A percentile compares a stretch with the other conserved stretches of the same genome.
Conservation (phyloP, 1,140 invertebrate genomes). For the Mizuhopecten yessoensis region DNA sequence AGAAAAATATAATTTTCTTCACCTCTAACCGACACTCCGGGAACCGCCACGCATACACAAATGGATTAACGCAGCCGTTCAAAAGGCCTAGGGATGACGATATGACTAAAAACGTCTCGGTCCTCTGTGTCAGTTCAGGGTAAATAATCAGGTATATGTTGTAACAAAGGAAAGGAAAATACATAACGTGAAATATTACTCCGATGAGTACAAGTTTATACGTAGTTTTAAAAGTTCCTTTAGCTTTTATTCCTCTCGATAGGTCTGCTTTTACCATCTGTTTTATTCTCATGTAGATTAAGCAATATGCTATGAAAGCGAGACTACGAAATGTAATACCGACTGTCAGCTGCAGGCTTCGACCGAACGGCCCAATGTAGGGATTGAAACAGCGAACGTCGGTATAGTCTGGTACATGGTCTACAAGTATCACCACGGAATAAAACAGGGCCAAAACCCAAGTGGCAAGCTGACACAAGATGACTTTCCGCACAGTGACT, state of each 20-base stretch:
- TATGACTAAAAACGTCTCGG: background rate
- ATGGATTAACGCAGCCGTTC: constrained; percentile 2
- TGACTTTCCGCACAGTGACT: background rate
- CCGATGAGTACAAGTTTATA: constrained; percentile 14
- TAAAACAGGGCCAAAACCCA: background rate
- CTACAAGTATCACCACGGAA: background rate
- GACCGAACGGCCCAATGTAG: background rate
- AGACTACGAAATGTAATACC: background rate
- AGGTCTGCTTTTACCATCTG: background rate
- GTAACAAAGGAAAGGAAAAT: background rate
- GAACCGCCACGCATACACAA: constrained; percentile 1
- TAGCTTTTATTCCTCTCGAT: background rate
- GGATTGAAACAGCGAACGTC: background rate
- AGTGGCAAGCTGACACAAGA: background rate
- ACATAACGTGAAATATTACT: background rate
- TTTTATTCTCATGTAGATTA: background rate
- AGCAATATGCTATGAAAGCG: background rate
- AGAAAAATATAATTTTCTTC: constrained; percentile 13
- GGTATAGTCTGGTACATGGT: background rate
- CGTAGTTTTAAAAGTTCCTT: background rate
- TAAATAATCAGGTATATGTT: background rate
- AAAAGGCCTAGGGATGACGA: background rate
- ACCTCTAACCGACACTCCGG: background rate
- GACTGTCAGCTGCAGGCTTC: background rate
- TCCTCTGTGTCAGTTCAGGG: background rate